Evolutionary conservation across 2,888 invertebrate genomes (phyloP).

Genomic region (Ophion costatus): DNA sequence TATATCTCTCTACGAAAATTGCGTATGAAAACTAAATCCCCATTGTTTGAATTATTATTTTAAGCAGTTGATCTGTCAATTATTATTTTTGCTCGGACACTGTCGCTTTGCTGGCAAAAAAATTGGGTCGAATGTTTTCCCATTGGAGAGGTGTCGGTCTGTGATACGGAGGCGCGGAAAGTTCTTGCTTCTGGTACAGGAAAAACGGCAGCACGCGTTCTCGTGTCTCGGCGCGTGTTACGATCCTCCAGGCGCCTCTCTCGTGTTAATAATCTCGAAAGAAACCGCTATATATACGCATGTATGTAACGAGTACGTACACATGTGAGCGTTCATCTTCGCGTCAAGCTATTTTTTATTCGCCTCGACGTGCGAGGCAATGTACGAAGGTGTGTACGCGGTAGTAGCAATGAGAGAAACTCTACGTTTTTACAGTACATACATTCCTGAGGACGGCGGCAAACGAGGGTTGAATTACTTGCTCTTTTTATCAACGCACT

Average conservation of each 20-base stretch:
- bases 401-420: conserved; percentile 21
- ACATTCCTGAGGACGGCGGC: conserved; percentile 32
- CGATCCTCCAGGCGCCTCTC: conserved; percentile 56
- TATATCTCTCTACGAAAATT: too few species aligned
- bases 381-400: conserved; percentile 37
- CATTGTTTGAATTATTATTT: too few species aligned
- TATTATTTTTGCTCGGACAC: not conserved
- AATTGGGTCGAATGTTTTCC: not conserved
- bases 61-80: not conserved
- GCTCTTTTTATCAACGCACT: not conserved
- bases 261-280: conserved; percentile 47
- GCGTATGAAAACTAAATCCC: too few species aligned
- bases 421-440: conserved; percentile 3
- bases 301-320: conserved; percentile 2
- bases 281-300: conserved; percentile 31
- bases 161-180: conserved; percentile 10
- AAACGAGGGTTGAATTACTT: conserved; percentile 32
- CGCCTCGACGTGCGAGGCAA: conserved; percentile 22
- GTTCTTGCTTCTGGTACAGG: conserved; percentile 31
- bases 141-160: not conserved
- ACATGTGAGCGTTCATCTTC: conserved; percentile 38
- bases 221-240: conserved; percentile 42
- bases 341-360: conserved; percentile 33
- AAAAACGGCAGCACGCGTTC: conserved; percentile 53
- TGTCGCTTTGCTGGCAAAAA: not conserved